phyloP scores from a whole-genome alignment of 2,797 vertebrate species.

The Pagetopsis macropterus region DNA sequence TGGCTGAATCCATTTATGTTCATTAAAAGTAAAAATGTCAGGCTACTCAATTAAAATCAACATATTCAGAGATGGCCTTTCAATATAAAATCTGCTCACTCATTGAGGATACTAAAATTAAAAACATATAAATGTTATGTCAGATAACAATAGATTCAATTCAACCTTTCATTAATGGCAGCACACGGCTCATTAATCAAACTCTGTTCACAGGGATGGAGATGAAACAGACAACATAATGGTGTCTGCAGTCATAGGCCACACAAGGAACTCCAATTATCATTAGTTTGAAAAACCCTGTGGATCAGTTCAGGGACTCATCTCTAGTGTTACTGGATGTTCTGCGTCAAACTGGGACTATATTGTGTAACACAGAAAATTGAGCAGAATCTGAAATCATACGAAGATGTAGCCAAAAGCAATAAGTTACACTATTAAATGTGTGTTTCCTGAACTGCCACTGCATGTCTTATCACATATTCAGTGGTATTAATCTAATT shows the following conservation, averaged over 20 bases:
- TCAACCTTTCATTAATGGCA: conserved; percentile 4
- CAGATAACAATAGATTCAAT: neutral
- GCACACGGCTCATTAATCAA: conserved; percentile 16
- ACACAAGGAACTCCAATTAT: conserved; percentile 14
- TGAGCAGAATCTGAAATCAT: conserved; percentile 4
- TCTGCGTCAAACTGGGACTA: conserved; percentile 13
- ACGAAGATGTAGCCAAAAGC: conserved; percentile 11
- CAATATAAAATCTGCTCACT: neutral
- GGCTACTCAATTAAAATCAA: neutral
- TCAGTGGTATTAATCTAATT: neutral
- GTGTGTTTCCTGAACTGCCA: conserved; percentile 15
- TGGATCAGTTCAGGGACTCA: conserved; percentile 8
- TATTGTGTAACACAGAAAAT: neutral
- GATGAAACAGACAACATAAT: neutral
- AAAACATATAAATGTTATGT: neutral
- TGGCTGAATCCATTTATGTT: neutral
- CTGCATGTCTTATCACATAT: neutral
- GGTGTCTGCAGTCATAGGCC: conserved; percentile 10
- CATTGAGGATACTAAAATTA: neutral
- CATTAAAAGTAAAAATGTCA: neutral
- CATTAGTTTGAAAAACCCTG: conserved; percentile 4
- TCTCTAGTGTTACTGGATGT: neutral
- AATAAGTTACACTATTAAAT: conserved; percentile 2
- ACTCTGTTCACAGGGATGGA: neutral
- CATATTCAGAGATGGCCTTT: neutral